Evolutionary conservation across 2,797 vertebrate genomes (phyloP).

Genomic region (Sebastes minor): DNA sequence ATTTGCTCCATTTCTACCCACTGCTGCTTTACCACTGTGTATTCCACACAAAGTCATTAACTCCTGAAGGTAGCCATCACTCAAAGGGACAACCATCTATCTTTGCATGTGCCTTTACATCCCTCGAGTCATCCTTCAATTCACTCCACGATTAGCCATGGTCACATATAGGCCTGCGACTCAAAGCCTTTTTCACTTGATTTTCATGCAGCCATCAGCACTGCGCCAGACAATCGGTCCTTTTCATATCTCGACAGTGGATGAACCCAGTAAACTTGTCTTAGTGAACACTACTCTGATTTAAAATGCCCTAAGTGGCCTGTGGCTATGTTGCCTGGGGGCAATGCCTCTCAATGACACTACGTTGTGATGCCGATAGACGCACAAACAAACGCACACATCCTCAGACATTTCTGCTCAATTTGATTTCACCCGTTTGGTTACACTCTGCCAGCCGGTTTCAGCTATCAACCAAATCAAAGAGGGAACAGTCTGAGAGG

Average conservation of each 20-base stretch:
- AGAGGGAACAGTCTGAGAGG: constrained; percentile 1
- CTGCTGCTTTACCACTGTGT: background rate
- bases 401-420: constrained; percentile 15
- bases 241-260: constrained; percentile 49
- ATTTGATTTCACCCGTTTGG: constrained; percentile 43
- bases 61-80: background rate
- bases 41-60: background rate
- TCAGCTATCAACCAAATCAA: constrained; percentile 14
- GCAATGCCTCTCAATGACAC: constrained; percentile 44
- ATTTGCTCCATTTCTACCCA: too few species aligned
- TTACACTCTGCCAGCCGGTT: constrained; percentile 25
- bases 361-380: constrained; percentile 66
- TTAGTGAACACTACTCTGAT: constrained; percentile 52
- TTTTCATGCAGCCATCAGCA: constrained; percentile 45
- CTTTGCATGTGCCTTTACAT: background rate
- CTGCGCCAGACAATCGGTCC: constrained; percentile 40
- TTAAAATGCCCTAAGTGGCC: constrained; percentile 52
- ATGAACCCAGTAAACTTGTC: constrained; percentile 53
- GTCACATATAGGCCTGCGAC: constrained; percentile 20
- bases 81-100: background rate
- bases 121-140: background rate
- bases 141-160: constrained; percentile 25
- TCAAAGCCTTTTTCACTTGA: constrained; percentile 31
- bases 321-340: constrained; percentile 44
- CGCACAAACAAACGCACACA: background rate